Base-by-base conservation (phyloP, 2,797 vertebrate genomes). In the Gobio occitaniae region DNA sequence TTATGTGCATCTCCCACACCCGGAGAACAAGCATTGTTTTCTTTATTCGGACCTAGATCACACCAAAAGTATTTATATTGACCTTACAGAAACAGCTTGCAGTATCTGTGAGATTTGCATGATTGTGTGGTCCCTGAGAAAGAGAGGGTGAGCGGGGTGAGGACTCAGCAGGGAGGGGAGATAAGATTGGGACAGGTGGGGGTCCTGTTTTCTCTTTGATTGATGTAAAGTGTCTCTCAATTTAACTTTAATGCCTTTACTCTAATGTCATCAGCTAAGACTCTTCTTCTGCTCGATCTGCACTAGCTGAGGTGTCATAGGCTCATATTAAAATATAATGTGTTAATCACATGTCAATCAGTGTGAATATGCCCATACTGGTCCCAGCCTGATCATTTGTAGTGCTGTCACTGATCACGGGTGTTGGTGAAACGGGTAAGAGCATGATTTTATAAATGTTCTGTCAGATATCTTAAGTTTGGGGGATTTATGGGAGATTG, bases 281-380 rank as follows among this genome's bases (percentile, higher is more conserved):
- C 21, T 3, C 12, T 25, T 2, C 3, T n/a, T 44, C 36, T 38
- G 36, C 8, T 70, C 12, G 2, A n/a, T 25, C 21, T 47, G 41
- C 6, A 8, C 10, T n/a, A 47, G 68, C 0, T 47, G 25, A 25
- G 25, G 25, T 25, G 21, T 48, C 6, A 16, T 7, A 1, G 25
- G 13, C 12, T 71, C 41, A n/a, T 47, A 0, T 7, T 3, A 25
- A 1, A 17, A 10, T 17, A 74, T 25, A 38, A 41, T 0, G 21
- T 71, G 44, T 72, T 29, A 29, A 25, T 48, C 69, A 48, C 11
- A 0, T 70, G 68, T 6, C 68, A 44, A 25, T 71, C 3, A 29
- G n/a, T 9, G 15, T n/a, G 21, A 50, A 29, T 25, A 25, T 2
- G 0, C 0, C n/a, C 0, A 10, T 0, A 1, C 7, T 19, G 6